Percentiles rank a stretch among this genome's conserved stretches.
phyloP scores from a whole-genome alignment of 2,888 invertebrate genomes.

The Leptopilina syphax region DNA sequence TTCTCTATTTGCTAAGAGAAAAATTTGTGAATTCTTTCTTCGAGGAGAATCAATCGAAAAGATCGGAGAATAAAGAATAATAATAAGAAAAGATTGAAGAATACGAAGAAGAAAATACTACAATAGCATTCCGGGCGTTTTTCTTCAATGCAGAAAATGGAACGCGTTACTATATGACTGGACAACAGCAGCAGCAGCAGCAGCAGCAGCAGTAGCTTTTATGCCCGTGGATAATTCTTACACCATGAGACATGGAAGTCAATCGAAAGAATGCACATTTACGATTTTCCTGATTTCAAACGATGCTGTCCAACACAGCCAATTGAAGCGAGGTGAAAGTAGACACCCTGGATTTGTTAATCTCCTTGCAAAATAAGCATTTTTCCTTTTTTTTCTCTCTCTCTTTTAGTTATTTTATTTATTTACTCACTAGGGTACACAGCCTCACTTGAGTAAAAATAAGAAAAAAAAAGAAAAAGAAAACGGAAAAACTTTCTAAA shows the following conservation, averaged over 20 bases:
- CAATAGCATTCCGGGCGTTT: neutral
- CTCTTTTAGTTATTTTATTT: neutral
- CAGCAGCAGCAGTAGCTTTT: constrained; percentile 3
- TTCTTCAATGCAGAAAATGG: neutral
- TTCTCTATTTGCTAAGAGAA: no score
- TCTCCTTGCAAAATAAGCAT: constrained; percentile 10
- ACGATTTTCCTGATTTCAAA: constrained; percentile 6
- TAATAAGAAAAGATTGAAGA: neutral
- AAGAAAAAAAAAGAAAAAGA: no score
- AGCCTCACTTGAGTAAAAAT: neutral
- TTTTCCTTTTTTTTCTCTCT: neutral
- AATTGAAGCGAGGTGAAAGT: constrained; percentile 1
- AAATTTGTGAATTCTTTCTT: no score
- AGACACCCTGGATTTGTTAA: constrained; percentile 13
- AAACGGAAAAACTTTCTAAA: no score
- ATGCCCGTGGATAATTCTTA: constrained; percentile 5
- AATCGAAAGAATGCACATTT: constrained; percentile 14
- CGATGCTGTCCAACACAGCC: constrained; percentile 6
- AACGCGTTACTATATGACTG: constrained; percentile 11
- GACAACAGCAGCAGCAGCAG: neutral
- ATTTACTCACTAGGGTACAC: neutral
- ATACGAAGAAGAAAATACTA: neutral
- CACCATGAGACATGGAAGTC: constrained; percentile 1
- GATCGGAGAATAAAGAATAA: no score
- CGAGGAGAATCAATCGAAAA: no score